Base-by-base conservation (phyloP, 2,797 vertebrate genomes). In the Periparus ater region DNA sequence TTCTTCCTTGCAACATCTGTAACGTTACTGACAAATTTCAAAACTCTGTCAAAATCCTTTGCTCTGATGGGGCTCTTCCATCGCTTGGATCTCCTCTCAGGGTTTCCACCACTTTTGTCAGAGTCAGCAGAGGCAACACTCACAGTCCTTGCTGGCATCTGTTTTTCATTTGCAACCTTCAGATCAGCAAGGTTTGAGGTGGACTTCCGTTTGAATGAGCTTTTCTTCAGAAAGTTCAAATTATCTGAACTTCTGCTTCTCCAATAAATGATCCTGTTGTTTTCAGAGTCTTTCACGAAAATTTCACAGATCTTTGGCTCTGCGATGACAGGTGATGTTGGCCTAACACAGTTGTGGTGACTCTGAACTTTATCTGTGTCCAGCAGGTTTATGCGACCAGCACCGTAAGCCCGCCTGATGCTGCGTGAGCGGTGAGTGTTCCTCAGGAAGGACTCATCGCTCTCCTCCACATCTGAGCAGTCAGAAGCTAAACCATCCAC, bases 221-320 rank as follows among this genome's bases (percentile, higher is more conserved):
- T 98, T 77, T 98, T 98, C 85, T 98, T 98, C 80, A 99, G 98
- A 44, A 99, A 96, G 72, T 98, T 97, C 47, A 99, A 96, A 88
- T 98, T 99, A 88, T 99, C 99, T 0, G 98, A 98, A 86, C 99
- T 99, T 97, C 97, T 99, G 97, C 99, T 99, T 74, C 98, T 97
- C 95, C 98, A 97, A 73, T 97, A 98, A 83, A 98, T 84, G 66
- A 98, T 88, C 72, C 97, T 98, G 53, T 97, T 96, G 85, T 97
- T 97, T 57, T 96, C 98, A 8, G 98, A 94, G 61, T 97, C 94
- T 60, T 97, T 96, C 58, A 96, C 92, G 8, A 96, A 79, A 74
- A 96, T 91, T 74, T 98, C 97, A 45, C 97, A 93, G 55, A 94
- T 78, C 20, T 94, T 70, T 53, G 96, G 89, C 71, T 97, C 98